phyloP scores from a whole-genome alignment of 2,888 invertebrate genomes.

The Phasia obesa region DNA sequence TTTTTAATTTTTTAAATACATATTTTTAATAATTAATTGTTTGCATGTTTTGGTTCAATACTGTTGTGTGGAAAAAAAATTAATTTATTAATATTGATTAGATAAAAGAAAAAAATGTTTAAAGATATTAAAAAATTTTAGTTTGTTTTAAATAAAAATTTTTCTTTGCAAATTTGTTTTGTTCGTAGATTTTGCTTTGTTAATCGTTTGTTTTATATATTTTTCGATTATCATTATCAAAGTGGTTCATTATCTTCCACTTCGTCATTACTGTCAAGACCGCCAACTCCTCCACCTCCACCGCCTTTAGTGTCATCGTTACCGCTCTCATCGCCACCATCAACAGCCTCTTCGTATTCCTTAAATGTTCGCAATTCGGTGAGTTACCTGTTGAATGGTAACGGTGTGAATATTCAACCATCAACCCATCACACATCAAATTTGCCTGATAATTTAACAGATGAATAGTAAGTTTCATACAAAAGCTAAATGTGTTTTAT shows the following conservation, averaged over 20 bases:
- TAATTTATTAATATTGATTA: neutral
- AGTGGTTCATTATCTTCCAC: constrained; percentile 49
- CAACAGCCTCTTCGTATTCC: constrained; percentile 47
- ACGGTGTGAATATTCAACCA: constrained; percentile 76
- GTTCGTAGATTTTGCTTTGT: constrained; percentile 38
- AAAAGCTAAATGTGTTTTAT: neutral
- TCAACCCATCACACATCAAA: constrained; percentile 75
- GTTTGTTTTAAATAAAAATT: constrained; percentile 13
- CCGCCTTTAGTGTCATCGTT: constrained; percentile 66
- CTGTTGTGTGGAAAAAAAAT: neutral
- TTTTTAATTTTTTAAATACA: neutral
- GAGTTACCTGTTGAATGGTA: constrained; percentile 72
- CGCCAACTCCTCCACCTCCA: constrained; percentile 61
- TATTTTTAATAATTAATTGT: neutral
- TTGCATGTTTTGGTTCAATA: constrained; percentile 9
- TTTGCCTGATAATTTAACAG: constrained; percentile 76
- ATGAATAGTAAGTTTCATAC: constrained; percentile 78
- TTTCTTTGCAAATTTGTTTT: constrained; percentile 26
- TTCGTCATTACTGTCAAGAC: constrained; percentile 9
- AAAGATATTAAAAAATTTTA: constrained; percentile 31
- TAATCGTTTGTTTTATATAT: constrained; percentile 46
- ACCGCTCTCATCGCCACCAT: constrained; percentile 73
- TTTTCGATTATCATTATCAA: constrained; percentile 51
- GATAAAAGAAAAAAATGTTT: constrained; percentile 9
- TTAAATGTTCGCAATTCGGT: constrained; percentile 67